These are phyloP conservation scores for Emydura subglobosa DNA, from an alignment of 2,113 vertebrate genomes.

Conservation along the genomic window DNA sequence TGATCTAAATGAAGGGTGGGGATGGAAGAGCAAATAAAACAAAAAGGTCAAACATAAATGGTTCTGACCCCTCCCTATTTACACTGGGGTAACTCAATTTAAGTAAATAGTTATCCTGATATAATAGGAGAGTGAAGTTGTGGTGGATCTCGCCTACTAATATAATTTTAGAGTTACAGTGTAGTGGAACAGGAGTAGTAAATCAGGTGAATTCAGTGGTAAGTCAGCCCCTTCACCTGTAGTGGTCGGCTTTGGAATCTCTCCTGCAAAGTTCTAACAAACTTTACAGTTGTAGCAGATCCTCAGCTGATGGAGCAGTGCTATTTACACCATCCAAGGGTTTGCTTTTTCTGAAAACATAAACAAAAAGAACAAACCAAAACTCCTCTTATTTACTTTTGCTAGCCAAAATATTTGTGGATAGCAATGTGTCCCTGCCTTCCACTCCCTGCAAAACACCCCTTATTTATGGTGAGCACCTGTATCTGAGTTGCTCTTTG, in stretches of 20 bases:
- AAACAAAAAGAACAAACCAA: background rate
- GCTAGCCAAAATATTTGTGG: background rate
- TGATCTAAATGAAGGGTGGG: background rate
- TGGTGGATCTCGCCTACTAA: background rate
- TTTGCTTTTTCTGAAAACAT: background rate
- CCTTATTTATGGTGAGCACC: fast-evolving
- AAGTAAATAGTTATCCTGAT: background rate
- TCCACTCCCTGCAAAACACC: background rate
- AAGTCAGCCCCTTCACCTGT: fast-evolving
- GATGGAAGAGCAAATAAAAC: background rate
- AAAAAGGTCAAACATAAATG: background rate
- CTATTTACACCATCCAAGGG: background rate
- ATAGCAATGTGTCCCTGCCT: background rate
- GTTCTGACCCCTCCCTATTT: background rate
- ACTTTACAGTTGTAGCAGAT: fast-evolving
- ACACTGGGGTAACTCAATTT: background rate
- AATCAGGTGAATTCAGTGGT: fast-evolving
- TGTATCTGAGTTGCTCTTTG: background rate
- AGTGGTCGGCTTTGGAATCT: background rate
- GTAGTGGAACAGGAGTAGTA: background rate
- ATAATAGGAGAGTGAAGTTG: background rate
- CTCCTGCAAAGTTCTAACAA: background rate
- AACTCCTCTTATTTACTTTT: background rate
- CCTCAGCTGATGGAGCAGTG: background rate
- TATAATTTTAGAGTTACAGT: background rate